These are phyloP conservation scores for Melozone crissalis DNA, from an alignment of 2,113 vertebrate species.

Conservation along the genomic window DNA sequence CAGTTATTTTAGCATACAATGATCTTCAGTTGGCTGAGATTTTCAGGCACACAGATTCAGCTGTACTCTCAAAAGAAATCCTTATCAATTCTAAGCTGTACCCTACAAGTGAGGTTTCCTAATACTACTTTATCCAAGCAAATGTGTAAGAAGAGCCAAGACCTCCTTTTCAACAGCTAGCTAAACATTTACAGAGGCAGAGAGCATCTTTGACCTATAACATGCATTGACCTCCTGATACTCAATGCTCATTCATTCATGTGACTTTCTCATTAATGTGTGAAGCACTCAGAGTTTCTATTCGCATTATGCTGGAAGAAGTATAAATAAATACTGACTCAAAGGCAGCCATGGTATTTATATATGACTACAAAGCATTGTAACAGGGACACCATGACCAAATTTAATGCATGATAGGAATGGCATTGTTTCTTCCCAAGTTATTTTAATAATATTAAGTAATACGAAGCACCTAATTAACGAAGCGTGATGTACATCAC, in stretches of 20 bases:
- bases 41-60: neutral
- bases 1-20: neutral
- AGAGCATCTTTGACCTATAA: constrained; percentile 16
- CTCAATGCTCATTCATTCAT: constrained; percentile 35
- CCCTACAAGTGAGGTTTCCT: neutral
- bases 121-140: neutral
- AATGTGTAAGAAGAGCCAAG: neutral
- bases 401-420: constrained; percentile 15
- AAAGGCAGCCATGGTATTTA: neutral
- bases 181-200: neutral
- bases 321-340: constrained; percentile 24
- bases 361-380: neutral
- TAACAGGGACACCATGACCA: neutral
- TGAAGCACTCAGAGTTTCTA: constrained; percentile 40
- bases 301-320: constrained; percentile 43
- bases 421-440: constrained; percentile 25
- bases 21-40: neutral
- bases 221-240: neutral
- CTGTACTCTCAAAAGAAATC: neutral
- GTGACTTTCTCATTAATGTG: constrained; percentile 63
- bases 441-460: constrained; percentile 35
- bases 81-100: neutral
- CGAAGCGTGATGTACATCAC: neutral
- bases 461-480: constrained; percentile 5
- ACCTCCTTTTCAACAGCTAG: neutral